Percentiles rank a stretch among this genome's conserved stretches.
These are phyloP conservation scores for Acanthosepion pharaonis DNA, from an alignment of 2,888 invertebrate species.

Conservation along the genomic window DNA sequence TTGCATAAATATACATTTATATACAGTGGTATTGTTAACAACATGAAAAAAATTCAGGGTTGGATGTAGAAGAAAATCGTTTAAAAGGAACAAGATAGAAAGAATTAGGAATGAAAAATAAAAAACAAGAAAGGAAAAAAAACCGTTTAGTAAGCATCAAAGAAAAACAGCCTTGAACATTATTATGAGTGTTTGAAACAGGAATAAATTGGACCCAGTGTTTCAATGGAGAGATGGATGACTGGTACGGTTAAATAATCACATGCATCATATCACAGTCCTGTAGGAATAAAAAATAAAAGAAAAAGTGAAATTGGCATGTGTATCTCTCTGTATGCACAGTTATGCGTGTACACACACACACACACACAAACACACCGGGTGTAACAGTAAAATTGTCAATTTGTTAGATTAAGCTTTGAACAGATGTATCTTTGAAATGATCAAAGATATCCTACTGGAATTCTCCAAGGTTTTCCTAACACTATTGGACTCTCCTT, in stretches of 20 bases:
- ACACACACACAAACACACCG: too few species aligned
- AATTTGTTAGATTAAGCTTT: too few species aligned
- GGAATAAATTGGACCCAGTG: not conserved
- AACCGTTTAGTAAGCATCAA: too few species aligned
- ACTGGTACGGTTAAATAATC: not conserved
- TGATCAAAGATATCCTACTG: too few species aligned
- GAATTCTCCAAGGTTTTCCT: too few species aligned
- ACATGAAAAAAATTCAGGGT: not conserved
- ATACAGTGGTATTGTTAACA: not conserved
- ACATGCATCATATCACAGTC: slow-evolving; percentile 46
- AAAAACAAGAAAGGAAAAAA: not conserved
- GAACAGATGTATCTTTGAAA: too few species aligned
- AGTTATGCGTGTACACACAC: too few species aligned
- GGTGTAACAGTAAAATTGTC: too few species aligned
- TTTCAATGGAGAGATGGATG: not conserved
- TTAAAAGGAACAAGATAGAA: not conserved
- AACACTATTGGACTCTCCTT: too few species aligned
- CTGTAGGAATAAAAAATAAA: not conserved
- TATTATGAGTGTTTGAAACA: not conserved
- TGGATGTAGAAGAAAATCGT: not conserved
- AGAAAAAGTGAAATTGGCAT: not conserved
- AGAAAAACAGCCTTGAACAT: not conserved
- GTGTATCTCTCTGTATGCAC: too few species aligned
- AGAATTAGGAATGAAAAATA: not conserved
- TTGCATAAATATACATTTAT: not conserved